Evolutionary conservation across 2,888 invertebrate genomes (phyloP).

Genomic region (Drosophila merina): DNA sequence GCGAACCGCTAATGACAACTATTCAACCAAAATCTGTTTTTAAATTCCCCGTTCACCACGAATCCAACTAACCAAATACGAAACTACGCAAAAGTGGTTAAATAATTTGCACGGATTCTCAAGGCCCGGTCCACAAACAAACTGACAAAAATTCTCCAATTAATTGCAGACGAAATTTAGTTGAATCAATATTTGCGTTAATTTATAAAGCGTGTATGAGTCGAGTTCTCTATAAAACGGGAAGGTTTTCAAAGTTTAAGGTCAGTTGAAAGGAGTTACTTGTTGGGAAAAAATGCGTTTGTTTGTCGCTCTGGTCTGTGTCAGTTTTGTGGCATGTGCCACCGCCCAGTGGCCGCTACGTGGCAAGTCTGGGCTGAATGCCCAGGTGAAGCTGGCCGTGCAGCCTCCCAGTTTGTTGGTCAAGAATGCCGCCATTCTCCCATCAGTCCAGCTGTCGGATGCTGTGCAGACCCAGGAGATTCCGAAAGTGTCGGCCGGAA

Average conservation of each 20-base stretch:
- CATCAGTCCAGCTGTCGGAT: constrained; percentile 3
- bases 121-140: constrained; percentile 25
- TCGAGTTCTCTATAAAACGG: constrained; percentile 56
- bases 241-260: constrained; percentile 3
- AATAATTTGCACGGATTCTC: constrained; percentile 42
- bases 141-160: constrained; percentile 13
- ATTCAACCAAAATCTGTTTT: constrained; percentile 40
- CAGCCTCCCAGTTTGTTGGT: constrained; percentile 43
- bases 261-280: constrained; percentile 56
- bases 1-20: constrained; percentile 47
- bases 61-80: constrained; percentile 62
- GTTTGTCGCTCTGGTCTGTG: constrained; percentile 48
- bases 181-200: constrained; percentile 52
- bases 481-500: constrained; percentile 8
- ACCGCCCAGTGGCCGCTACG: constrained; percentile 23
- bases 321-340: constrained; percentile 47
- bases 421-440: constrained; percentile 18
- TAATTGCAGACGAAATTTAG: constrained; percentile 44
- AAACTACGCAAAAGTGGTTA: constrained; percentile 42
- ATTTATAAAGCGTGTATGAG: constrained; percentile 10
- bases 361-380: constrained; percentile 9
- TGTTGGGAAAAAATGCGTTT: constrained; percentile 52
- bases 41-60: constrained; percentile 27
- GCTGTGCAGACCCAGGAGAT: neutral
- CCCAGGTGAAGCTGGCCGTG: constrained; percentile 57